phyloP scores from a whole-genome alignment of 2,113 vertebrate genomes.

The cat (Felis catus) region F.catus_Fca126_mat1.0 CM031416.1:5405501-5406000 shows the following conservation, averaged over 20 bases:
- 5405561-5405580: not conserved
- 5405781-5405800: not conserved
- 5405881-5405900: not conserved
- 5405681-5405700: not conserved
- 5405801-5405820: slow-evolving; percentile 10
- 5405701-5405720: not conserved
- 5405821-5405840: slow-evolving; percentile 25
- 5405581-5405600: not conserved
- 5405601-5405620: not conserved
- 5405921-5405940: not conserved
- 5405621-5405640: not conserved
- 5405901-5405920: not conserved
- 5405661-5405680: not conserved
- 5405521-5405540: not conserved
- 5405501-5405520: not conserved
- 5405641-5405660: not conserved
- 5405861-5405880: slow-evolving; percentile 27
- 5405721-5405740: not conserved
- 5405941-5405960: not conserved
- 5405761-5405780: not conserved
- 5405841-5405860: not conserved
- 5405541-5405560: not conserved
- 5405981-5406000: not conserved
- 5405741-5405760: not conserved
- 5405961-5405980: not conserved